phyloP scores from a whole-genome alignment of 2,797 vertebrate species.

The Helostoma temminkii region DNA sequence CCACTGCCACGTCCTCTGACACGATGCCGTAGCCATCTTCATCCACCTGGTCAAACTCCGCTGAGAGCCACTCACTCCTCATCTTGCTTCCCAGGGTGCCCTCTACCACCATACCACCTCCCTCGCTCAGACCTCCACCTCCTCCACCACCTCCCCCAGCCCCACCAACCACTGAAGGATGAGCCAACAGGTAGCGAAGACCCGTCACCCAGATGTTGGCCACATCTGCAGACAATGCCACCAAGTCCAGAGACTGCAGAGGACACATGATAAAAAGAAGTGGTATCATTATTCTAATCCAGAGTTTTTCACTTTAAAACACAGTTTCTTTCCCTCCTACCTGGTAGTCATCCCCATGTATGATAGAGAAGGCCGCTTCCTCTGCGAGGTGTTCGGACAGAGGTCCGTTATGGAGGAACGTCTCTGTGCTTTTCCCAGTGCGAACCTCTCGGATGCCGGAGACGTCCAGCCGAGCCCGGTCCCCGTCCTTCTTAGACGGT shows the following conservation, averaged over 20 bases:
- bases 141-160: constrained; percentile 80
- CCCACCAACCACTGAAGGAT: constrained; percentile 87
- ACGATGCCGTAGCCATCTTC: constrained; percentile 94
- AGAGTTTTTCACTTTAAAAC: no score
- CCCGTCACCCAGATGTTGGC: constrained; percentile 99
- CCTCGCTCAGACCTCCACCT: constrained; percentile 84
- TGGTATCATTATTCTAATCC: no score
- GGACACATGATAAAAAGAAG: not conserved
- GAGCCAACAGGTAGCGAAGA: constrained; percentile 93
- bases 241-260: constrained; percentile 92
- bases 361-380: constrained; percentile 94
- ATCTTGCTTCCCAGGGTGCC: constrained; percentile 88
- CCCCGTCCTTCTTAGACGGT: constrained; percentile 96
- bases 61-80: constrained; percentile 90
- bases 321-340: constrained; percentile 34
- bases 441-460: constrained; percentile 93
- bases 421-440: constrained; percentile 97
- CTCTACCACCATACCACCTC: constrained; percentile 87
- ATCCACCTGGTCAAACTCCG: constrained; percentile 91
- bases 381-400: constrained; percentile 93
- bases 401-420: constrained; percentile 94
- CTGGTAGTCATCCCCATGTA: constrained; percentile 95
- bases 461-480: constrained; percentile 94
- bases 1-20: constrained; percentile 92
- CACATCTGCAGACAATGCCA: constrained; percentile 95